Base-by-base conservation (phyloP, 2,888 invertebrate species). In the Chaetoderma sp. region DNA sequence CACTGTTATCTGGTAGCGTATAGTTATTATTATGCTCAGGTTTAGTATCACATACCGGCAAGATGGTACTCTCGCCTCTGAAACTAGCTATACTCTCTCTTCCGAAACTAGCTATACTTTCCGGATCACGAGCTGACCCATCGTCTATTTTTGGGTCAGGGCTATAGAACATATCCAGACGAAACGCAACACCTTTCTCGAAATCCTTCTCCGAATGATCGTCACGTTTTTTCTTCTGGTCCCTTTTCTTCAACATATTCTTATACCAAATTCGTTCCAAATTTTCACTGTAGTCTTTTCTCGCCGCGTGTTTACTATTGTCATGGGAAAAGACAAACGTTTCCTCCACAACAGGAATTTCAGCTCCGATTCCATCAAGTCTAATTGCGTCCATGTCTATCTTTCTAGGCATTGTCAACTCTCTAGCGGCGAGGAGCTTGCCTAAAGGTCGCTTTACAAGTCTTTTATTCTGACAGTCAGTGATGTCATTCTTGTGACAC, bases 211-310 rank as follows among this genome's bases (percentile, higher is more conserved):
- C 21, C 13, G 27, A 25, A 16, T 28, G 27, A 16, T 33, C 39
- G n/a, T 27, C 36, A 21, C 52, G 52, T 39, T 28, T 33, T 39
- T 54, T 54, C 30, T 42, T 61, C 13, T n/a, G 13, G 2, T 54
- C 55, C 42, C 32, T 33, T 32, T 61, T 33, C 4, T 42, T 25
- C 32, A 54, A 10, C 42, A 44, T 18, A 10, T 54, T 33, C 21
- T 52, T 28, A 28, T 23, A 61, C 61, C 54, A 61, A 23, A 42
- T 61, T 27, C 49, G 39, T 30, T 61, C 61, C 18, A 61, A 16
- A 36, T 61, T 33, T 8, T 54, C 54, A 18, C 44, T 55, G 42
- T 61, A 61, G 21, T 61, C 28, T 65, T 28, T 10, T 2, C 52
- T n/a, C n/a, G n/a, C n/a, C n/a, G n/a, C n/a, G n/a, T n/a, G n/a